Base-by-base conservation (phyloP, 2,888 invertebrate genomes). In the Pelosia muscerda region DNA sequence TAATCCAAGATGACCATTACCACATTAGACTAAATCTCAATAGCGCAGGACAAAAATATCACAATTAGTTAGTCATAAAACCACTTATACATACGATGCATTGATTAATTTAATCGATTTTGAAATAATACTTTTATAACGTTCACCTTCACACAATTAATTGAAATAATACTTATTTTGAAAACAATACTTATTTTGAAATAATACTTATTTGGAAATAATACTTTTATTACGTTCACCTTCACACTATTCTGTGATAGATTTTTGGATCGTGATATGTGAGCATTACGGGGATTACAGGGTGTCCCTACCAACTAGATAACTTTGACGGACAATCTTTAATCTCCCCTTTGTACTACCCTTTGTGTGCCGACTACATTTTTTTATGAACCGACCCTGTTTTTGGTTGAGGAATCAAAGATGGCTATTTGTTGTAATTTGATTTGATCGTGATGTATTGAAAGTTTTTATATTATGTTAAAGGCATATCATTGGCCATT, bases 271-370 rank as follows among this genome's bases (percentile, higher is more conserved):
- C 63, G 8, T 67, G 63, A 55, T 25, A 34, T 15, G 61, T 66
- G 4, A 42, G 53, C 61, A 61, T 38, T 57, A 49, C 53, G 56
- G 25, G 72, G 74, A 81, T 79, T 73, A 72, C 75, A 67, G 59
- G 59, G 73, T 74, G 78, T 80, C 75, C 72, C 74, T 64, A 11
- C 61, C 23, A 54, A 31, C 54, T 56, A 73, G 82, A 79, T 82
- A 82, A 75, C 76, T 76, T 78, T 78, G 78, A 81, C 69, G 73
- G 71, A 77, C 76, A 74, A 82, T 82, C 81, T 82, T 74, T 81
- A 79, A 81, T 82, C 82, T 81, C 71, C 78, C 76, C 75, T 74
- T 66, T 65, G 68, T 69, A 70, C 72, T 66, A 60, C 56, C 63
- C 74, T 78, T 79, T 80, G 78, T 80, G 34, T 62, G 67, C 67